Evolutionary conservation across 1,140 invertebrate species (phyloP).

Genomic region (Whitmania pigra): DNA sequence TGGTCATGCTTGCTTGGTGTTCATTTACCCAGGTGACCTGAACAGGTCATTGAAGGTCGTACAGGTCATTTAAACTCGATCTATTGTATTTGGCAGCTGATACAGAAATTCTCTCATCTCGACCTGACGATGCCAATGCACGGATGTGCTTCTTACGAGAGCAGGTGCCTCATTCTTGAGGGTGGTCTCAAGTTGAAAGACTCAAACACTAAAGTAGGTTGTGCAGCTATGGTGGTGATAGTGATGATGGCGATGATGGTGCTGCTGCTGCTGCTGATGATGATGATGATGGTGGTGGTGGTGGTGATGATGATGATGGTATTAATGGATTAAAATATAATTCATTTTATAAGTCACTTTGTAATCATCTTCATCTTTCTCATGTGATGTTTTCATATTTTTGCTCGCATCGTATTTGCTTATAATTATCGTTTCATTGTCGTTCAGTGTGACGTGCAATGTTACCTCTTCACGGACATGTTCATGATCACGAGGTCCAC

Average conservation of each 20-base stretch:
- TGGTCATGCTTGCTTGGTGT: not conserved
- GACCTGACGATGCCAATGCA: slow-evolving; percentile 67
- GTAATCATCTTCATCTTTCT: too few species aligned
- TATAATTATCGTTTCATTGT: not conserved
- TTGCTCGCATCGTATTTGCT: not conserved
- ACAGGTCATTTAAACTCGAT: too few species aligned
- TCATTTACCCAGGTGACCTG: not conserved
- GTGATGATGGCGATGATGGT: too few species aligned
- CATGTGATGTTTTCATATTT: too few species aligned
- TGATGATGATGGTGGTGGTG: too few species aligned
- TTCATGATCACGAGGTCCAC: slow-evolving; percentile 71
- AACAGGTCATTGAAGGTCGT: too few species aligned
- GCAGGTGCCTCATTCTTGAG: slow-evolving; percentile 64
- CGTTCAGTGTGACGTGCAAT: slow-evolving; percentile 67
- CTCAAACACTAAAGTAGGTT: slow-evolving; percentile 52
- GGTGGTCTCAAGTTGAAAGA: slow-evolving; percentile 75
- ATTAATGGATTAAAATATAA: too few species aligned
- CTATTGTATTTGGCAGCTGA: slow-evolving; percentile 42
- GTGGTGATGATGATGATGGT: too few species aligned
- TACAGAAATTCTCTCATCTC: slow-evolving; percentile 52
- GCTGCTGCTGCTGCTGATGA: too few species aligned
- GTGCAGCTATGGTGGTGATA: not conserved
- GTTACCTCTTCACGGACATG: slow-evolving; percentile 76
- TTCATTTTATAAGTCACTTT: too few species aligned
- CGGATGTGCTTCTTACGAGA: slow-evolving; percentile 58